These are phyloP conservation scores for Papio anubis DNA, from an alignment of 2,113 vertebrate species.

Conservation along the genomic window DNA sequence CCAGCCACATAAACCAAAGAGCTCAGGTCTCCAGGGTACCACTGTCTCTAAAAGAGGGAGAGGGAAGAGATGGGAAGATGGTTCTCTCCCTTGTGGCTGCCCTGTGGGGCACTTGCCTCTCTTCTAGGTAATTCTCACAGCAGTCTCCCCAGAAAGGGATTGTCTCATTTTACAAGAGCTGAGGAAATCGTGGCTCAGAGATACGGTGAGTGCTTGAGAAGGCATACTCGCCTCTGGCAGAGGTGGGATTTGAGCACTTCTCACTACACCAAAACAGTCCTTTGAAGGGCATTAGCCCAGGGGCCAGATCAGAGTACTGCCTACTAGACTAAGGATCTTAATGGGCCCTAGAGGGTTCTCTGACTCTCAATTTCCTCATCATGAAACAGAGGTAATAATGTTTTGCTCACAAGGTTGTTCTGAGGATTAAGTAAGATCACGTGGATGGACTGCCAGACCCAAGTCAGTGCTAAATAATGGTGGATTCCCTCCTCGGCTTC, in stretches of 20 bases:
- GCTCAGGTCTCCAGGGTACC: not conserved
- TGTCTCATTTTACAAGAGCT: not conserved
- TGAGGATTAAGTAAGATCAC: not conserved
- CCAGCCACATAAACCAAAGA: not conserved
- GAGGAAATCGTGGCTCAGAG: not conserved
- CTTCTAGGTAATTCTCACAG: not conserved
- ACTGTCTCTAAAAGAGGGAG: not conserved
- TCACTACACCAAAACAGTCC: not conserved
- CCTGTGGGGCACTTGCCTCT: not conserved
- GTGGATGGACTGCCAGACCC: accelerated
- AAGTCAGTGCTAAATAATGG: not conserved
- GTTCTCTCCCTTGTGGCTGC: not conserved
- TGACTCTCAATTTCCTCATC: not conserved
- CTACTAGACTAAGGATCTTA: not conserved
- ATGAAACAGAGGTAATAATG: not conserved
- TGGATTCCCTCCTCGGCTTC: not conserved
- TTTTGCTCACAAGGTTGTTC: not conserved
- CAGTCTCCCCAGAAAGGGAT: not conserved
- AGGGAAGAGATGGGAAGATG: not conserved
- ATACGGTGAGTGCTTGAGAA: not conserved
- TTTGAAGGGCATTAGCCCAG: not conserved
- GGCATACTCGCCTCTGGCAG: not conserved
- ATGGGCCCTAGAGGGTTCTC: not conserved
- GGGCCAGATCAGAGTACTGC: no score
- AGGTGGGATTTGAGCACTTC: not conserved